Evolutionary conservation across 2,888 invertebrate species (phyloP).

Genomic region (Cristatella mucedo): DNA sequence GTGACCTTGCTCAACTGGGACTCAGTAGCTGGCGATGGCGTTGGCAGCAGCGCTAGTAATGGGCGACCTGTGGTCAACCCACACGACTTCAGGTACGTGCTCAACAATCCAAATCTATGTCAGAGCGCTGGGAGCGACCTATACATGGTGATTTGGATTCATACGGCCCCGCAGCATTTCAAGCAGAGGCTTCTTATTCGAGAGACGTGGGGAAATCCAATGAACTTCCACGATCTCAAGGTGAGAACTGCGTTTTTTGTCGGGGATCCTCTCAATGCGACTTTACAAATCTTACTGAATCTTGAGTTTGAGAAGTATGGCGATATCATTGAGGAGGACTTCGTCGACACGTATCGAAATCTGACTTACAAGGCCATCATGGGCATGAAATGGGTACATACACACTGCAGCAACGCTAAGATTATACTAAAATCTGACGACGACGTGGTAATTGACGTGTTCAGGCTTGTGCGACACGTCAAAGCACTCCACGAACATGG

Average conservation of each 20-base stretch:
- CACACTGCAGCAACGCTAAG: constrained; percentile 28
- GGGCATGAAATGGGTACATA: constrained; percentile 37
- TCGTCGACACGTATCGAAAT: constrained; percentile 38
- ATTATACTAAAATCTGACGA: constrained; percentile 41
- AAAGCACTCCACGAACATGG: constrained; percentile 14
- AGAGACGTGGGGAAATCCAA: constrained; percentile 29
- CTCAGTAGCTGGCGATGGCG: too few species aligned
- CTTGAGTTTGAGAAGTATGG: constrained; percentile 27
- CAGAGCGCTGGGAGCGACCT: background rate
- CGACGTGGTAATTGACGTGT: constrained; percentile 40
- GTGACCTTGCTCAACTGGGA: too few species aligned
- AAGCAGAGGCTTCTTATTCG: constrained; percentile 28
- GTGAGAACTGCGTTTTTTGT: constrained; percentile 29
- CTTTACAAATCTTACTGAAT: constrained; percentile 19
- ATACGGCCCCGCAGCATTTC: constrained; percentile 30
- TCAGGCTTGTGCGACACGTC: constrained; percentile 31
- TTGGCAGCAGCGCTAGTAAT: too few species aligned
- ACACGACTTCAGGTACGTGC: background rate
- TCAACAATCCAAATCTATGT: constrained; percentile 4
- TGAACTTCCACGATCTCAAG: background rate
- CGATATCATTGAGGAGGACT: constrained; percentile 36
- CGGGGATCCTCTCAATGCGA: constrained; percentile 19
- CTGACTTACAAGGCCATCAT: constrained; percentile 40
- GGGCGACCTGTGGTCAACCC: constrained; percentile 8
- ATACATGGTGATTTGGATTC: constrained; percentile 26